Conservation (phyloP, 2,113 vertebrate species). For the Tringa solitaria region DNA sequence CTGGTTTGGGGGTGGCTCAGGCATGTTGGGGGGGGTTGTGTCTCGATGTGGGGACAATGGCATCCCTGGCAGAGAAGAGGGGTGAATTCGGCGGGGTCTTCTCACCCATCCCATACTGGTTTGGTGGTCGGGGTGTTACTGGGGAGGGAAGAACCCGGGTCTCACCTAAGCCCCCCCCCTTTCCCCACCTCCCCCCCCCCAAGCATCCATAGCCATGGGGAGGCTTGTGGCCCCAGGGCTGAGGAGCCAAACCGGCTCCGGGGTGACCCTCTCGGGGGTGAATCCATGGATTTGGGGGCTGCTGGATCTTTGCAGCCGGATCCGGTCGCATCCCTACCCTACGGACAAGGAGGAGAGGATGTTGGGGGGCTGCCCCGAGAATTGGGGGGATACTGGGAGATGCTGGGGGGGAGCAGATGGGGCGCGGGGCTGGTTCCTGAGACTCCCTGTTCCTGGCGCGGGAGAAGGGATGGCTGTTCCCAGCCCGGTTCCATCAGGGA, state of each 20-base stretch:
- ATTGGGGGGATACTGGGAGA: too few relatives aligned
- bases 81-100: background rate
- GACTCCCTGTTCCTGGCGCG: background rate
- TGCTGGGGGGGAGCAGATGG: background rate
- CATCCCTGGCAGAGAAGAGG: background rate
- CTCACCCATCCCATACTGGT: too few relatives aligned
- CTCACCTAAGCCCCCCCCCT: too few relatives aligned
- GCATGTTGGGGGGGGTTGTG: too few relatives aligned
- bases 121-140: background rate
- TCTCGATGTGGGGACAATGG: background rate
- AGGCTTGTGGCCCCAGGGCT: too few relatives aligned
- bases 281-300: background rate
- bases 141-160: background rate
- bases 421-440: background rate
- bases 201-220: background rate
- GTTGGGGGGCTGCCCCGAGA: too few relatives aligned
- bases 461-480: background rate
- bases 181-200: too few relatives aligned
- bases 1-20: too few relatives aligned
- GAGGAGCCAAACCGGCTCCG: background rate
- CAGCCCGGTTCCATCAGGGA: accelerated
- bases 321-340: accelerated
- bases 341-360: background rate
- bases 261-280: background rate
- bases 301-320: background rate